Evolutionary conservation across 2,888 invertebrate species (phyloP), one percentile per base, ranked within the genome.

Genomic region (Andricus curvator): DNA sequence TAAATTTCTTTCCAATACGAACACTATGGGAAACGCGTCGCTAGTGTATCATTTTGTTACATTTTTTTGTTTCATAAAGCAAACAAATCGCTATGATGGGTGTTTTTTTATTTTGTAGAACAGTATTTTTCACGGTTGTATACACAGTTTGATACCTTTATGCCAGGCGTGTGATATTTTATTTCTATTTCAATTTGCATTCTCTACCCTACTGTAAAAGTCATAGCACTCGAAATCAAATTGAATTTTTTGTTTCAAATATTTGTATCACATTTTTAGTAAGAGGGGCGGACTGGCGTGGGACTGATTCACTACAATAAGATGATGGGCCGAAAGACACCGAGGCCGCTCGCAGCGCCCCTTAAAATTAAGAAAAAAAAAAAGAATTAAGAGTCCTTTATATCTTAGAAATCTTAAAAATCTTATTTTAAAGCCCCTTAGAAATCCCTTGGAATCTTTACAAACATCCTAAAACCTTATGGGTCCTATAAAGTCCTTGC

Each of bases 21-120:
- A 74, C 74, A 74, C 56, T 70, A 25, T 74, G 56, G 74, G 74
- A 74, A 74, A 74, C 74, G 74, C 74, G 74, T 74, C n/a, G 74
- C 74, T 74, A 74, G 74, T 74, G 56, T 74, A 74, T 74, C 74
- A 74, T 74, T 74, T 60, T 60, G 70, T 74, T 51, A 25, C 29
- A 37, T n/a, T 25, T 25, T 48, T 68, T 70, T 48, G n/a, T 48
- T 70, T 74, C 37, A 74, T 74, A 37, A 74, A 74, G 56, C 74
- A 74, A 51, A 74, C 74, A 74, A 33, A n/a, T 74, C 74, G 74
- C 56, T 74, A 74, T 74, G 74, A 74, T 74, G 74, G 74, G 74
- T 74, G 74, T 74, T 74, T 74, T 74, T 74, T 51, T 74, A 25
- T 74, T 74, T 74, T 74, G 74, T 74, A 74, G 74, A 74, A 60